Evolutionary conservation across 2,888 invertebrate genomes (phyloP).

Genomic region (Branchipolynoe longqiensis): DNA sequence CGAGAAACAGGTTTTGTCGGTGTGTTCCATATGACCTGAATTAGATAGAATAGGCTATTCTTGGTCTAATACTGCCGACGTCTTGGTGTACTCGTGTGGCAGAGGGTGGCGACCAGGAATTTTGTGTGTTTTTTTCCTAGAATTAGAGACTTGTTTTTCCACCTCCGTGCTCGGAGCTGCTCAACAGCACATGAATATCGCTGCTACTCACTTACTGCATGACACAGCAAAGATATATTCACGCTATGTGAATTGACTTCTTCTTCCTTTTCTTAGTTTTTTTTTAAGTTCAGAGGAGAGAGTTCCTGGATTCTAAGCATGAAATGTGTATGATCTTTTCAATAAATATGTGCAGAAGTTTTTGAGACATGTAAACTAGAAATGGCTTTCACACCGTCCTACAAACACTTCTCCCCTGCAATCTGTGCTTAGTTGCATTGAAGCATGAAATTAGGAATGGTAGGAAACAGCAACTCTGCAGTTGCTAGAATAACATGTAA

Average conservation of each 20-base stretch:
- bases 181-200: too few relatives aligned
- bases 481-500: neutral
- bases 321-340: neutral
- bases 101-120: slow-evolving; percentile 6
- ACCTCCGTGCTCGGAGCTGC: neutral
- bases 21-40: neutral
- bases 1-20: neutral
- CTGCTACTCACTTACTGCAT: too few relatives aligned
- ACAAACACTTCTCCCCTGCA: neutral
- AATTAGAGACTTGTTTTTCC: neutral
- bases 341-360: neutral
- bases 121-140: too few relatives aligned
- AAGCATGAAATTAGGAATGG: slow-evolving; percentile 22
- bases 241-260: neutral
- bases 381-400: neutral
- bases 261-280: neutral
- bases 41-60: neutral
- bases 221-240: too few relatives aligned
- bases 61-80: neutral
- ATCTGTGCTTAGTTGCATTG: neutral
- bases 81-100: neutral
- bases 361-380: neutral
- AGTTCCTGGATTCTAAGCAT: neutral
- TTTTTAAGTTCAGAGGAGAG: neutral
- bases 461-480: slow-evolving; percentile 17